Evolutionary conservation across 2,113 vertebrate genomes (phyloP), one percentile per base, ranked within the genome.

Genomic region (Gymnocephalus cernua): DNA sequence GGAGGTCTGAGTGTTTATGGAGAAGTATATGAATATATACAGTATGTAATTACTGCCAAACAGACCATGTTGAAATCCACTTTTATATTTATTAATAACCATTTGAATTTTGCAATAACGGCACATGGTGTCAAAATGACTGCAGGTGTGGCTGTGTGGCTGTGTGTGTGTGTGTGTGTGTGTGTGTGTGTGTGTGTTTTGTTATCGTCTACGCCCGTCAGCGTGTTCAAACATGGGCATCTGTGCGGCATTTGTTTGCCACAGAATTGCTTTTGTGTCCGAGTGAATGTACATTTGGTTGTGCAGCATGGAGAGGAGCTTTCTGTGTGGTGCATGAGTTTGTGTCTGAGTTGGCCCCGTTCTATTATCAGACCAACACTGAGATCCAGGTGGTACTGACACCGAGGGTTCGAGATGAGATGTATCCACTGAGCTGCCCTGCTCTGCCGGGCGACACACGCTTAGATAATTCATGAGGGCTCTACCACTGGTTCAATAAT

Each of bases 381-480:
- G 74, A 27, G 72, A 62, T 86, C 74, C 44, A 12, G 27, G 62
- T 45, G 25, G 64, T 32, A 59, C 61, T 67, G 79, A 86, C 64
- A 78, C 57, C 0, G 5, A 35, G 53, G 74, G 77, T 81, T 44
- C 56, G 21, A 50, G 70, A 68, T 69, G 67, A 67, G 80, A 84
- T 53, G 76, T 57, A 76, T 59, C 63, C 68, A 74, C 48, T 50
- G 76, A 50, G 38, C 86, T 68, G 80, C 45, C 76, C 77, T n/a
- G 74, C 84, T 90, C 77, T 58, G 61, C 73, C 80, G 61, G 27
- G 85, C 50, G 84, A 83, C 82, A 71, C 76, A 9, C 13, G 1
- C 18, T 86, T 95, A 72, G 82, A 94, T 95, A 86, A 95, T 95
- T 95, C 78, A 95, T 93, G 91, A 95, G 86, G 89, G 81, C 90